Evolutionary conservation across 2,888 invertebrate genomes (phyloP), one percentile per base, ranked within the genome.

Genomic region (Chymomyza caudatula): DNA sequence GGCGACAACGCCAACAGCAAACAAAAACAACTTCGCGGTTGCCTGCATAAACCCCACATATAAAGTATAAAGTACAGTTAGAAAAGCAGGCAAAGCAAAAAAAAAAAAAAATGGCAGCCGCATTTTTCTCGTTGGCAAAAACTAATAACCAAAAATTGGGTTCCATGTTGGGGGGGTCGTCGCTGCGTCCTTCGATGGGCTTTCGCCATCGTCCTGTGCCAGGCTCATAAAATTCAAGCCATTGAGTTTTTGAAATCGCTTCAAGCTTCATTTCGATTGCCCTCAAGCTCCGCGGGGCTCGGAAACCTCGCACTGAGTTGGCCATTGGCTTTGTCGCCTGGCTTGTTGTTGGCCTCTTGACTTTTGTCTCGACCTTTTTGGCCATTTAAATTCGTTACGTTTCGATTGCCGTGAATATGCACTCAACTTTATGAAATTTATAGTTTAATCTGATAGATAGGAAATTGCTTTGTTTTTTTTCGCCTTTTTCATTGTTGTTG

Each of bases 211-310:
- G 49, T 17, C 20, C 20, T 17, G 19, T 11, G 20, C 63, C 67
- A 66, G 81, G 74, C 81, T 78, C 81, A 87, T 87, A 87, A 86
- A 87, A 87, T 87, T 79, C 88, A 82, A 85, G 74, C 86, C 85
- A 87, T 81, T 86, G 81, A 83, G 74, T 87, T 85, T 85, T 85
- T 74, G 83, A 86, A 85, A 83, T 85, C 76, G 82, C 86, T 79
- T 77, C 77, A 69, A 77, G 86, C 84, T 81, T 77, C 72, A 79
- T 78, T 84, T 78, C 76, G 69, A 76, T 73, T 76, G 71, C 69
- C 56, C 65, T 63, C 63, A 63, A 65, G 56, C 49, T 63, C 53
- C 29, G 29, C 29, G 29, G 29, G 29, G 8, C 11, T 11, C 11
- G 29, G 29, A 11, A 23, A 11, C 23, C 52, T 29, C 43, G 49